phyloP scores from a whole-genome alignment of 1,140 invertebrate genomes.

The Drosophila bifasciata region DNA sequence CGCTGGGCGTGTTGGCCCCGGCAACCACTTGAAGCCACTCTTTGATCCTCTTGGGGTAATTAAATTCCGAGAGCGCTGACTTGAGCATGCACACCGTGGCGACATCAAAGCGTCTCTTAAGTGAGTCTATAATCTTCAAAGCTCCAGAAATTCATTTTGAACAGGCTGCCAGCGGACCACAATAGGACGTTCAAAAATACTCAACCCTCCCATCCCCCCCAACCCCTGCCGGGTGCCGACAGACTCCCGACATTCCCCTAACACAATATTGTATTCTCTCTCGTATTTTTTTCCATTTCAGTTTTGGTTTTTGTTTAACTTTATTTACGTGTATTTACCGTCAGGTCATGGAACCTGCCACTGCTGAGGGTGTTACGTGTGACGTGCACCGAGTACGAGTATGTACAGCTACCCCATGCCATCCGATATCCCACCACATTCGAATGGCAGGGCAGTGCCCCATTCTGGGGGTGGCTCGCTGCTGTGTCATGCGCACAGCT shows the following conservation, averaged over 20 bases:
- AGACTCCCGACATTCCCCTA: too few relatives aligned
- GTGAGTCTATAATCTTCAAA: conserved; percentile 82
- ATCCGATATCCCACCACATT: too few relatives aligned
- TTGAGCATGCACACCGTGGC: conserved; percentile 63
- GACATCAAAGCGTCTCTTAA: conserved; percentile 80
- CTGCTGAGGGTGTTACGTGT: conserved; percentile 6
- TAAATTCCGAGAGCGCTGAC: conserved; percentile 44
- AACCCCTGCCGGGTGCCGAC: too few relatives aligned
- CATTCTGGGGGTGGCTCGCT: neutral
- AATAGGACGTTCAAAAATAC: conserved; percentile 46
- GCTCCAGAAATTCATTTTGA: conserved; percentile 80
- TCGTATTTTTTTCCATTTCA: conserved; percentile 19
- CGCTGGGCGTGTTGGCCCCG: conserved; percentile 21
- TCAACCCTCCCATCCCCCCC: neutral
- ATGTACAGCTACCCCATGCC: conserved; percentile 21
- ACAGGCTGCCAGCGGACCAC: conserved; percentile 58
- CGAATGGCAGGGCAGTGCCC: too few relatives aligned
- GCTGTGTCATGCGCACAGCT: conserved; percentile 65
- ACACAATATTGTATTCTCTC: neutral
- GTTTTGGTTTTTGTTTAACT: conserved; percentile 44
- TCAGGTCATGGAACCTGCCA: conserved; percentile 42
- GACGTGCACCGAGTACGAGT: conserved; percentile 2
- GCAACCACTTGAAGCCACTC: conserved; percentile 44
- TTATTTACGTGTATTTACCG: conserved; percentile 50
- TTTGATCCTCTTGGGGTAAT: conserved; percentile 81